These are phyloP conservation scores for Tetrao urogallus DNA, from an alignment of 2,113 vertebrate genomes.

Conservation along the genomic window DNA sequence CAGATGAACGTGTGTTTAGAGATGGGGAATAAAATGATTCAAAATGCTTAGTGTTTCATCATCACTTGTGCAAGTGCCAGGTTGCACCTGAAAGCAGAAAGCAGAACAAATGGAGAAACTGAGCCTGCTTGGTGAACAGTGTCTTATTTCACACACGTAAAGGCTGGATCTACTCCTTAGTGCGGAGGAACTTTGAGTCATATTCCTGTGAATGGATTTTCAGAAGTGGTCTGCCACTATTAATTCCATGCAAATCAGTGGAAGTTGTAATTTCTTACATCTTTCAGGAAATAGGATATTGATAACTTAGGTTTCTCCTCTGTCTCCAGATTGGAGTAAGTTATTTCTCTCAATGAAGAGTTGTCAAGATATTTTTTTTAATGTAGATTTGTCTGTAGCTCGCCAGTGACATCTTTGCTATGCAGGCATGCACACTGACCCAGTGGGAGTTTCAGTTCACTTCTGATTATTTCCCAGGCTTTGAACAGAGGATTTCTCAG, in stretches of 20 bases:
- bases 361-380: neutral
- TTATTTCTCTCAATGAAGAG: neutral
- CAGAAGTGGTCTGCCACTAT: neutral
- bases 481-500: constrained; percentile 49
- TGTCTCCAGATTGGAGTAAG: neutral
- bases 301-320: neutral
- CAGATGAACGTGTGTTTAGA: neutral
- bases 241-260: neutral
- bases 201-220: neutral
- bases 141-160: neutral
- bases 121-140: neutral
- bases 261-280: neutral
- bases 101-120: neutral
- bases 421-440: neutral
- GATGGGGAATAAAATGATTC: neutral
- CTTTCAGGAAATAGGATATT: neutral
- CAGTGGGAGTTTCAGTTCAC: constrained; percentile 26
- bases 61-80: fast-evolving
- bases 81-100: neutral
- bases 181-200: neutral
- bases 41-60: neutral
- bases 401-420: neutral
- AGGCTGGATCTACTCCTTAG: neutral
- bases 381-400: neutral
- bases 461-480: constrained; percentile 39